These are phyloP conservation scores for Electrophaes corylata DNA, from an alignment of 2,888 invertebrate genomes.

Conservation along the genomic window DNA sequence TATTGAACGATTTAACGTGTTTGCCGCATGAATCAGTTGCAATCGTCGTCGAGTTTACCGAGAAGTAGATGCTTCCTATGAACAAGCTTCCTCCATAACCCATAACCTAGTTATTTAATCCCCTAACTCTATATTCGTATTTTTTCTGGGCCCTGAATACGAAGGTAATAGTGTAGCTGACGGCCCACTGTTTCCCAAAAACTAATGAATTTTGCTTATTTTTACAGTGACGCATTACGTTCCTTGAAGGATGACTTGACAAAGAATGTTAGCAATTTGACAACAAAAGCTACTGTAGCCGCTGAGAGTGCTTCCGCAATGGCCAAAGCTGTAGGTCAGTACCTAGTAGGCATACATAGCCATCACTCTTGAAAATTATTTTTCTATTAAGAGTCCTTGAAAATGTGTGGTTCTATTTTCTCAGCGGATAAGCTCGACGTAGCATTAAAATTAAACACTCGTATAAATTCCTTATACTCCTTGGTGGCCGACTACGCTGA, in stretches of 20 bases:
- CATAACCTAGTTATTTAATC: too few relatives aligned
- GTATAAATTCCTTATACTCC: conserved; percentile 50
- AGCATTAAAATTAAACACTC: conserved; percentile 49
- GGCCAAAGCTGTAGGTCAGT: conserved; percentile 47
- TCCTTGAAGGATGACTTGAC: conserved; percentile 48
- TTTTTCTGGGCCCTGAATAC: too few relatives aligned
- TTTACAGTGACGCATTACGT: conserved; percentile 46
- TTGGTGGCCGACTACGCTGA: conserved; percentile 61
- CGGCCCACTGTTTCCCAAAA: not conserved
- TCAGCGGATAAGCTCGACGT: conserved; percentile 60
- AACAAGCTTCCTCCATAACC: too few relatives aligned
- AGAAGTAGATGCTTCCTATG: too few relatives aligned
- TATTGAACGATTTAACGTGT: too few relatives aligned
- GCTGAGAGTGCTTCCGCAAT: conserved; percentile 51
- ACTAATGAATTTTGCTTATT: not conserved
- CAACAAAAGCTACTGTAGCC: conserved; percentile 41
- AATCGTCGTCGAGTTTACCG: too few relatives aligned
- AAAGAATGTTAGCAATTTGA: conserved; percentile 46
- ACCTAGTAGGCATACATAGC: not conserved
- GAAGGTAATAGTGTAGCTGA: too few relatives aligned
- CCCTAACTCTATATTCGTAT: too few relatives aligned
- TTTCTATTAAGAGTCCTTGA: not conserved
- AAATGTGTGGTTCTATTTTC: not conserved
- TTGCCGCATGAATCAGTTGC: too few relatives aligned
- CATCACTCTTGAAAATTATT: not conserved